Percentiles rank a stretch among this genome's conserved stretches.
Evolutionary conservation across 2,888 invertebrate genomes (phyloP).

Genomic region (Mimas tiliae): DNA sequence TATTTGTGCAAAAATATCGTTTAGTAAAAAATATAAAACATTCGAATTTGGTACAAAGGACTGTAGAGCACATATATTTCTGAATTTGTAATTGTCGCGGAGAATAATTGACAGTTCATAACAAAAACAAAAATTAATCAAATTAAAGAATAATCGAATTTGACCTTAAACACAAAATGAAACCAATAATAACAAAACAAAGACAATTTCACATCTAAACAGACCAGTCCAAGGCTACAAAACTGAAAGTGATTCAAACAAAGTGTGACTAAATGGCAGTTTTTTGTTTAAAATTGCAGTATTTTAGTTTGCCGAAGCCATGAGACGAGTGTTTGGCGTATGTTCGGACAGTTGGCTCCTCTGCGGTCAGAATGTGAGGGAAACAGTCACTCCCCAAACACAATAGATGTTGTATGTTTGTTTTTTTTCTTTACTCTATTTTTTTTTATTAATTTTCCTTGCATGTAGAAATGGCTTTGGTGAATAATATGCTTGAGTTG

Average conservation of each 20-base stretch:
- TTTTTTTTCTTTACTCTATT: conserved; percentile 60
- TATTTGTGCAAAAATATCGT: conserved; percentile 30
- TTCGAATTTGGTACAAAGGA: neutral
- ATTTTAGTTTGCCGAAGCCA: conserved; percentile 40
- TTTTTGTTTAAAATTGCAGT: conserved; percentile 51
- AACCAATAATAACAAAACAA: conserved; percentile 10
- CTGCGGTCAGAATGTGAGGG: conserved; percentile 83
- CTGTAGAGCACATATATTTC: neutral
- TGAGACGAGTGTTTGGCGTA: conserved; percentile 84
- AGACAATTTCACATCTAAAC: conserved; percentile 28
- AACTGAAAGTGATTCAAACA: conserved; percentile 24
- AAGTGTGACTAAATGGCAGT: conserved; percentile 53
- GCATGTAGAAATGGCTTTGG: conserved; percentile 3
- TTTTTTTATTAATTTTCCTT: conserved; percentile 45
- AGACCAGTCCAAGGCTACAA: conserved; percentile 24
- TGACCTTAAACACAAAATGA: conserved; percentile 13
- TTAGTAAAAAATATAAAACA: conserved; percentile 18
- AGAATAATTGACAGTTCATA: too few relatives aligned
- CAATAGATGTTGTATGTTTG: conserved; percentile 83
- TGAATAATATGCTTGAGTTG: neutral
- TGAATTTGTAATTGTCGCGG: too few relatives aligned
- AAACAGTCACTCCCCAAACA: conserved; percentile 64
- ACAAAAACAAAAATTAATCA: too few relatives aligned
- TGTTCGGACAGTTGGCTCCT: conserved; percentile 82
- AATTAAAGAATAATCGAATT: conserved; percentile 22